Evolutionary conservation across 2,113 vertebrate species (phyloP), one percentile per base, ranked within the genome.

Genomic region (Lanius collurio): DNA sequence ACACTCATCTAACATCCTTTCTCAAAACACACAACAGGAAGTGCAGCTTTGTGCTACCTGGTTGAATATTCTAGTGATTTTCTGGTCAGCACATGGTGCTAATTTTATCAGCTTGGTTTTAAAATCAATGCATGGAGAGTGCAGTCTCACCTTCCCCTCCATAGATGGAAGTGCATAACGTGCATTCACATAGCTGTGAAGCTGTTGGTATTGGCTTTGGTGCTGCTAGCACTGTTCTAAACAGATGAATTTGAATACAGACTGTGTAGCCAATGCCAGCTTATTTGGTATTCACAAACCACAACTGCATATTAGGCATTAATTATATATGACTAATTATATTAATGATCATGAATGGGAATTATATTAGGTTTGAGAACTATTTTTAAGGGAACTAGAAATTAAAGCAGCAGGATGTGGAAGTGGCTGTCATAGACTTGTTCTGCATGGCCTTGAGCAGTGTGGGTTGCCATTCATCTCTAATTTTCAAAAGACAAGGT

Each of bases 291-390:
- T 95, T 93, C 86, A 87, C 52, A 42, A 75, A 76, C 76, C 2
- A 0, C 57, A 79, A 67, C 79, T 73, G 64, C 64, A 13, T 81
- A 81, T 88, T 94, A 94, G 62, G 68, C 77, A 78, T 92, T 83
- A 93, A 92, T 96, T 93, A 95, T 57, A 75, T 87, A 87, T 89
- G 56, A 60, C 83, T 90, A 90, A 89, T 88, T 83, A 41, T 80
- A 92, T 92, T 94, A 75, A 90, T 97, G 92, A 87, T 53, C 79
- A 81, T 42, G 44, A 94, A 84, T 71, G 41, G 81, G 44, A 87
- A 68, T 90, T 86, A 57, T 35, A 79, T 69, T 80, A 56, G 42
- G 33, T 47, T 95, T 92, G 67, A 85, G 85, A 90, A 47, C 47
- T 73, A 71, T 83, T 89, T 70, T 70, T 70, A 92, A 92, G n/a